Conservation (phyloP, 2,797 vertebrate species). For the Sphenodon punctatus region DNA sequence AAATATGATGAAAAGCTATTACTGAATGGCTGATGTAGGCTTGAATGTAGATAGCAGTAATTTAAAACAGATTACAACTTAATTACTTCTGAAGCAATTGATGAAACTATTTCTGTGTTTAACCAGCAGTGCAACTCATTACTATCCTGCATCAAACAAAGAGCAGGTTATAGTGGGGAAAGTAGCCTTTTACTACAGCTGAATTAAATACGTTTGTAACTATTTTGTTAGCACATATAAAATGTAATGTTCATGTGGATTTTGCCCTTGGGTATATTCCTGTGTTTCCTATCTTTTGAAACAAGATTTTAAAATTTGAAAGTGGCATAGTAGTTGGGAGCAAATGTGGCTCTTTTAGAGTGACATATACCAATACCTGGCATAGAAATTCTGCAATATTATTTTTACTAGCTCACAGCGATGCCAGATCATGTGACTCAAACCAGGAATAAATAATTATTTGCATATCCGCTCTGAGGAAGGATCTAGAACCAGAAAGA, state of each 20-base stretch:
- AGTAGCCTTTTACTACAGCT: neutral
- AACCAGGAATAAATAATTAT: neutral
- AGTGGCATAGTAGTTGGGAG: neutral
- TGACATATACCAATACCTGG: neutral
- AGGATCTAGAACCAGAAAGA: neutral
- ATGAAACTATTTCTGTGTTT: slow-evolving; percentile 10
- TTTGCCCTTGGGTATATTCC: neutral
- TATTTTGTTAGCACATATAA: neutral
- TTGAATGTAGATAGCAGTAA: slow-evolving; percentile 18
- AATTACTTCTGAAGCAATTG: slow-evolving; percentile 20
- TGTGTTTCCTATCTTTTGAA: neutral
- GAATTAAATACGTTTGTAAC: neutral
- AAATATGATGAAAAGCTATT: slow-evolving; percentile 32
- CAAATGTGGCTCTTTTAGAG: neutral
- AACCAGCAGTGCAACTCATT: neutral
- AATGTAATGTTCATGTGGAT: neutral
- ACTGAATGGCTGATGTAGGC: slow-evolving; percentile 1
- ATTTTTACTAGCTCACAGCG: neutral
- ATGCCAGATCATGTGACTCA: neutral
- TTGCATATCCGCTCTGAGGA: neutral
- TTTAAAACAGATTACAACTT: slow-evolving; percentile 52
- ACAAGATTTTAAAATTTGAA: neutral
- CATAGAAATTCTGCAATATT: neutral
- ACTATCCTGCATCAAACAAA: neutral
- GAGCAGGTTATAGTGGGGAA: neutral